A percentile compares a stretch with the other conserved stretches of the same genome.
These are phyloP conservation scores for Theodoxus fluviatilis DNA, from an alignment of 2,888 invertebrate species.

Conservation along the genomic window DNA sequence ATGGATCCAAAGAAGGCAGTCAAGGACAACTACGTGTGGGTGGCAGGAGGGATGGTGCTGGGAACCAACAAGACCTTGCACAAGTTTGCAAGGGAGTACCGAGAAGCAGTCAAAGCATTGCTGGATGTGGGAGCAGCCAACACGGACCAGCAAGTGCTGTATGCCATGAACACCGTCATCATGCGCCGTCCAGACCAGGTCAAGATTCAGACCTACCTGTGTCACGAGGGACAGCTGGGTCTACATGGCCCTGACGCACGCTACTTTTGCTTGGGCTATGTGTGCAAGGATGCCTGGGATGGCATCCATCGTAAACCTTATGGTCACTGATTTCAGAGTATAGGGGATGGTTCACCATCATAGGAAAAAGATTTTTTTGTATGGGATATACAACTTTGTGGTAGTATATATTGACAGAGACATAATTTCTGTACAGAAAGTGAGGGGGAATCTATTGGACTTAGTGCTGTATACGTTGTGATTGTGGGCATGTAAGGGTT, in stretches of 20 bases:
- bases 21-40: slow-evolving; percentile 34
- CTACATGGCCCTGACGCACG: slow-evolving; percentile 32
- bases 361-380: too few relatives aligned
- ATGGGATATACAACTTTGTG: too few relatives aligned
- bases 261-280: slow-evolving; percentile 37
- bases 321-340: not conserved
- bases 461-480: too few relatives aligned
- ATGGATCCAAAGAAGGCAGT: slow-evolving; percentile 29
- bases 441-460: too few relatives aligned
- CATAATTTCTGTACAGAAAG: too few relatives aligned
- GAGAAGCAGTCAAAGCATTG: slow-evolving; percentile 30
- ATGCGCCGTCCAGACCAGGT: slow-evolving; percentile 31
- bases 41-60: slow-evolving; percentile 35
- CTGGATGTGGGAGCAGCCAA: slow-evolving; percentile 31
- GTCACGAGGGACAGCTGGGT: slow-evolving; percentile 38
- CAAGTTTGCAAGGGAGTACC: slow-evolving; percentile 33
- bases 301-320: slow-evolving; percentile 28
- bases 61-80: slow-evolving; percentile 30
- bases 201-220: slow-evolving; percentile 34
- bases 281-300: slow-evolving; percentile 35
- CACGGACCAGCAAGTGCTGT: slow-evolving; percentile 36
- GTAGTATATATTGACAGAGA: too few relatives aligned
- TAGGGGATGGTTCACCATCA: too few relatives aligned
- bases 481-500: too few relatives aligned
- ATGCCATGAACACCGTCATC: slow-evolving; percentile 34